Percentiles rank a stretch among this genome's conserved stretches.
phyloP scores from a whole-genome alignment of 2,797 vertebrate species.

The Takifugu ocellatus region DNA sequence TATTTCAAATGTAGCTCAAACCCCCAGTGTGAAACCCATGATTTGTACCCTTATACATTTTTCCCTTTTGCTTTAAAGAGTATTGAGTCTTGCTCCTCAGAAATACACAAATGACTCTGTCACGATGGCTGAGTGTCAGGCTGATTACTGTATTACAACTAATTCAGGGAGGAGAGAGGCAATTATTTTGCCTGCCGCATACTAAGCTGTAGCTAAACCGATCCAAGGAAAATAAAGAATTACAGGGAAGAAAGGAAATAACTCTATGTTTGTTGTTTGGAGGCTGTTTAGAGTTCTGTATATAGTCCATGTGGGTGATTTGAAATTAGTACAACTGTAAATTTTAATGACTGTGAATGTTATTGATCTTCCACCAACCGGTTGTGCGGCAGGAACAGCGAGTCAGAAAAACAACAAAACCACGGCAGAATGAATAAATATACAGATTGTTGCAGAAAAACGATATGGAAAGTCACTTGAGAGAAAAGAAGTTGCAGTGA shows the following conservation, averaged over 20 bases:
- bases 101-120: too few relatives aligned
- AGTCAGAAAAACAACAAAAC: neutral
- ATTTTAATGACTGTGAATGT: conserved; percentile 52
- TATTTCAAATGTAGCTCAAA: too few relatives aligned
- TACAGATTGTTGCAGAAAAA: neutral
- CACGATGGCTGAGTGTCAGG: too few relatives aligned
- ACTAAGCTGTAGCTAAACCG: conserved; percentile 71
- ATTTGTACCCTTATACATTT: too few relatives aligned
- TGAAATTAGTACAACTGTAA: conserved; percentile 49
- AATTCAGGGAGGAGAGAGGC: conserved; percentile 81
- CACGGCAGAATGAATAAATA: neutral
- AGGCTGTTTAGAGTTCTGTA: conserved; percentile 6
- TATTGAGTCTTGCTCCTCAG: too few relatives aligned
- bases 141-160: conserved; percentile 62
- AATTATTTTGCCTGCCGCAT: conserved; percentile 80
- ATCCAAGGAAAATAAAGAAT: conserved; percentile 63
- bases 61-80: too few relatives aligned
- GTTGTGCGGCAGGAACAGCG: neutral
- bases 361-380: conserved; percentile 49
- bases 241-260: conserved; percentile 63
- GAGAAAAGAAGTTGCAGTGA: neutral
- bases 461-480: conserved; percentile 1
- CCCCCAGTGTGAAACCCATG: too few relatives aligned
- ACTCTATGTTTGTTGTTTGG: conserved; percentile 43
- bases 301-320: conserved; percentile 50